Evolutionary conservation across 1,140 invertebrate genomes (phyloP).

Genomic region (Hermatobates lingyangjiaoensis): DNA sequence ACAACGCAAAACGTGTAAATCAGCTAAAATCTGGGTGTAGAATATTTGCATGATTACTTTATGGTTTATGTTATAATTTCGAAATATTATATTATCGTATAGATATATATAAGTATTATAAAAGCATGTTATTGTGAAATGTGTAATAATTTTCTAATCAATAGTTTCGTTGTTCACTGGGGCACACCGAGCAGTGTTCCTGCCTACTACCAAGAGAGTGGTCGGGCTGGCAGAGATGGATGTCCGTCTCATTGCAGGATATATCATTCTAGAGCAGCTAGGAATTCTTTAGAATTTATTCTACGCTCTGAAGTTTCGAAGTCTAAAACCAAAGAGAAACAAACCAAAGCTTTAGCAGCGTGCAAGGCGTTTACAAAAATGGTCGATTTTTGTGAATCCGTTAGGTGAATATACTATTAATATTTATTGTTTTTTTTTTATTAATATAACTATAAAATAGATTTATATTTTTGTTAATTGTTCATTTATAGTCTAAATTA

Average conservation of each 20-base stretch:
- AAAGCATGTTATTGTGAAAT: too few species aligned
- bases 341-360: constrained; percentile 35
- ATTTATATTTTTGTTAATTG: not conserved
- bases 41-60: too few species aligned
- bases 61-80: too few species aligned
- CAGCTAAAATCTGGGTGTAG: too few species aligned
- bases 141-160: too few species aligned
- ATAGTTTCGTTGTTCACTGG: constrained; percentile 87
- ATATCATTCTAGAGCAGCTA: constrained; percentile 57
- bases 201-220: constrained; percentile 41
- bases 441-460: not conserved
- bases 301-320: constrained; percentile 44
- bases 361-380: constrained; percentile 54
- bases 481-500: not conserved
- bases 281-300: constrained; percentile 60
- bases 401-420: constrained; percentile 27
- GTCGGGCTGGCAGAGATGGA: constrained; percentile 43
- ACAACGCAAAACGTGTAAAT: too few species aligned
- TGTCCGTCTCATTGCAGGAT: constrained; percentile 34
- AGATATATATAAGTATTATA: too few species aligned
- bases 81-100: too few species aligned
- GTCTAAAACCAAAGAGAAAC: constrained; percentile 31
- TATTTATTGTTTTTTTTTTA: constrained; percentile 1
- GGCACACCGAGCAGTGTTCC: constrained; percentile 61
- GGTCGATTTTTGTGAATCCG: constrained; percentile 54